A percentile compares a stretch with the other conserved stretches of the same genome.
Conservation (phyloP, 2,113 vertebrate genomes). For the Xiphorhynchus elegans region DNA sequence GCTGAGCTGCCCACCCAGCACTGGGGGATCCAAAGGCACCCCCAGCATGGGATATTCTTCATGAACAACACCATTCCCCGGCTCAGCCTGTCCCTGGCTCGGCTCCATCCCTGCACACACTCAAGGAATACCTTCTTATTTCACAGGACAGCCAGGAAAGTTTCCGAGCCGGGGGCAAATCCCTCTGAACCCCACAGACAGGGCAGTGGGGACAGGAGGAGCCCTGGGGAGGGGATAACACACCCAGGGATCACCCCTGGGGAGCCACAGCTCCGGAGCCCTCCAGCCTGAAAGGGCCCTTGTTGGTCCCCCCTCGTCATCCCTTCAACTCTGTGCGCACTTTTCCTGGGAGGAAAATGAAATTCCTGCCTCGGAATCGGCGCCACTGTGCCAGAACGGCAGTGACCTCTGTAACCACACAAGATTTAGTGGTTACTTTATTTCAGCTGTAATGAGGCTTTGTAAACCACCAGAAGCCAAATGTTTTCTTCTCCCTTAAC, state of each 20-base stretch:
- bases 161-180: neutral
- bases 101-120: neutral
- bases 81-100: neutral
- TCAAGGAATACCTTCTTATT: neutral
- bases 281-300: neutral
- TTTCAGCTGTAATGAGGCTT: slow-evolving; percentile 75
- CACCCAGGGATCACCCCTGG: neutral
- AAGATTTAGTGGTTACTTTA: slow-evolving; percentile 74
- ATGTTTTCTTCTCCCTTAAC: slow-evolving; percentile 62
- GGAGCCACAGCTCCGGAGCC: neutral
- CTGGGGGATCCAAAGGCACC: accelerated
- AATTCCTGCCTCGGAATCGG: slow-evolving; percentile 65
- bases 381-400: slow-evolving; percentile 68
- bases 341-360: slow-evolving; percentile 43
- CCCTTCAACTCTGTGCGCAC: neutral
- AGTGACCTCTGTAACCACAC: slow-evolving; percentile 75
- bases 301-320: neutral
- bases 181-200: neutral
- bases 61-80: neutral
- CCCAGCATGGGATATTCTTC: neutral
- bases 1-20: accelerated
- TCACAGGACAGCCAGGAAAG: neutral
- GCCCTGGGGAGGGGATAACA: neutral
- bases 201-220: neutral
- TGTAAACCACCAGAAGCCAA: slow-evolving; percentile 71